Evolutionary conservation across 2,888 invertebrate genomes (phyloP), one percentile per base, ranked within the genome.

Genomic region (Cantharis rustica): DNA sequence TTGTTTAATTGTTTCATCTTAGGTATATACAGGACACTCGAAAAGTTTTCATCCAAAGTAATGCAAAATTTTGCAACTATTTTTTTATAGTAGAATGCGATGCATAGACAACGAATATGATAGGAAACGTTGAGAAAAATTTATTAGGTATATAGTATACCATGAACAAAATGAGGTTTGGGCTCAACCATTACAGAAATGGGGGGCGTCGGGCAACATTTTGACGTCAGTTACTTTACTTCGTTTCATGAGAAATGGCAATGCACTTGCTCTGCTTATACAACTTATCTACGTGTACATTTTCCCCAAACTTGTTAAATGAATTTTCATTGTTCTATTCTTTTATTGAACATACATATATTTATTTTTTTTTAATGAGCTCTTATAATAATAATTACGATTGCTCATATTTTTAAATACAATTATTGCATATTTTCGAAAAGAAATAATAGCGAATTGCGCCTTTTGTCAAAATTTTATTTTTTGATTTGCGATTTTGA

Each of bases 151-250:
- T 83, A 83, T 85, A 85, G 86, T 84, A 83, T 85, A 85, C 85
- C 85, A 87, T 87, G 88, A 87, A 88, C 88, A 88, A 88, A 88
- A 88, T 88, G 88, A 88, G 88, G 88, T 87, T 88, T 83, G 89
- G 89, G 84, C 86, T 83, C 82, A 89, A 89, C 89, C 89, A 89
- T 88, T 88, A 84, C 85, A 81, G 81, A 82, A 81, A 82, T 81
- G 84, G 85, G 88, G 88, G 88, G 87, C 86, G 88, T 86, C 84
- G 83, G 85, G 84, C 83, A 75, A 79, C 76, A 76, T 80, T 83
- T 85, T 85, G 85, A 82, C 83, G 82, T 81, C 84, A 84, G 84
- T 85, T 84, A 85, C 84, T 84, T 82, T 73, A 72, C 76, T 75
- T 74, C 72, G 72, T 76, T 79, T 78, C 76, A 75, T 47, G 78